Base-by-base conservation (phyloP, 2,797 vertebrate species). In the Rhynchonycteris naso region DNA sequence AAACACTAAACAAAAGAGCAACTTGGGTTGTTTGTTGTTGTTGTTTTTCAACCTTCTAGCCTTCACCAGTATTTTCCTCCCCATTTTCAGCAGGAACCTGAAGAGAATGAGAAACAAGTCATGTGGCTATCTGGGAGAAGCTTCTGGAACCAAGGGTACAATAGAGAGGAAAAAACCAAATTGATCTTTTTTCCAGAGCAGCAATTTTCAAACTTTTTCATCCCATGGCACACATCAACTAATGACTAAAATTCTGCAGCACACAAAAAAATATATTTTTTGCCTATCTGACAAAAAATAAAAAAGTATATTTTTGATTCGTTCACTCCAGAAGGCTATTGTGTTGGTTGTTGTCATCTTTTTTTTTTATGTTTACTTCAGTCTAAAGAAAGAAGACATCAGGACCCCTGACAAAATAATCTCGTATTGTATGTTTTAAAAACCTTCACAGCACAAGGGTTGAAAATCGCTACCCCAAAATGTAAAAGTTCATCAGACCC, bases 111-210 rank as follows among this genome's bases (percentile, higher is more conserved):
- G 72, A 69, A 91, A 59, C 12, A 79, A 78, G 59, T n/a, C 12
- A 65, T 3, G 38, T 11, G 30, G 63, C 43, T 24, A 33, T 33
- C 71, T 83, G 26, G 13, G 30, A 86, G 66, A 80, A 80, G 38
- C 66, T 79, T 95, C 74, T 93, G 26, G 50, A 80, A 68, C 58
- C 65, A 85, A n/a, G n/a, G 65, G 16, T 22, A 88, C 63, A 71
- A 78, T 33, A 38, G 35, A 82, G 61, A 69, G 54, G 52, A 28
- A 38, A 71, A 63, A 28, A 35, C 71, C 21, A 56, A 50, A 14
- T 58, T 71, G 30, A 88, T 26, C 30, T 87, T 76, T 81, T 35
- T 75, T 19, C 30, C 14, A 14, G 59, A 80, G 43, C 65, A 68
- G n/a, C 8, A 33, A 35, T 35, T 68, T 68, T 33, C 65, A 35